phyloP scores from a whole-genome alignment of 2,113 vertebrate genomes.

The Heptranchias perlo region DNA sequence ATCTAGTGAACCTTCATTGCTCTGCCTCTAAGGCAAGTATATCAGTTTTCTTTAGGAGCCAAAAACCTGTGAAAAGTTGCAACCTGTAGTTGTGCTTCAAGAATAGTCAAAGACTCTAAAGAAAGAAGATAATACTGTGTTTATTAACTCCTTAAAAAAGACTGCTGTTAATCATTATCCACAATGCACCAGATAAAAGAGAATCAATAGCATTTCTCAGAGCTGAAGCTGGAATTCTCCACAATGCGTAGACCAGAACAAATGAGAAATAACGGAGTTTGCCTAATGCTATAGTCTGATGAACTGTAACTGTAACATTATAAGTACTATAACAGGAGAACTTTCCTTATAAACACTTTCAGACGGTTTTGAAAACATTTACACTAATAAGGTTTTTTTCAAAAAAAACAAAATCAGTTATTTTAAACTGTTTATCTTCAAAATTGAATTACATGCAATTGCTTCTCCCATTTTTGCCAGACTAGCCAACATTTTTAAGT shows the following conservation, averaged over 20 bases:
- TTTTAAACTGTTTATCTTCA: neutral
- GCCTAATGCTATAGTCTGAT: neutral
- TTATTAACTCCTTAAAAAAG: neutral
- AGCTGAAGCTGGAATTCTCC: neutral
- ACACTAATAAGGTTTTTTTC: neutral
- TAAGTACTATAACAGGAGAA: neutral
- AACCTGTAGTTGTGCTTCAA: neutral
- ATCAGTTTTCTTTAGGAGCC: neutral
- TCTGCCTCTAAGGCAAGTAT: no score
- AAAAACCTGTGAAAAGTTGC: neutral
- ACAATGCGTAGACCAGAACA: neutral
- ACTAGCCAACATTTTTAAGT: neutral
- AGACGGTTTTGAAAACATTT: neutral
- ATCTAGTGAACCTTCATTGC: no score
- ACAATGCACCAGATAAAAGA: neutral
- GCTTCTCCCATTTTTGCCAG: neutral
- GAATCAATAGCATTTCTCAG: neutral
- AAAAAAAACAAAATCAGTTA: neutral
- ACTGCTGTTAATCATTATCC: neutral
- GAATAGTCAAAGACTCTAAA: neutral
- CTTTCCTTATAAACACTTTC: neutral
- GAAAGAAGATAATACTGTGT: neutral
- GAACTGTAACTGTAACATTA: neutral
- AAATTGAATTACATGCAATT: neutral
- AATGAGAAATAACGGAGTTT: neutral